Evolutionary conservation across 2,797 vertebrate species (phyloP).

Genomic region (Eurystomus glaucurus): DNA sequence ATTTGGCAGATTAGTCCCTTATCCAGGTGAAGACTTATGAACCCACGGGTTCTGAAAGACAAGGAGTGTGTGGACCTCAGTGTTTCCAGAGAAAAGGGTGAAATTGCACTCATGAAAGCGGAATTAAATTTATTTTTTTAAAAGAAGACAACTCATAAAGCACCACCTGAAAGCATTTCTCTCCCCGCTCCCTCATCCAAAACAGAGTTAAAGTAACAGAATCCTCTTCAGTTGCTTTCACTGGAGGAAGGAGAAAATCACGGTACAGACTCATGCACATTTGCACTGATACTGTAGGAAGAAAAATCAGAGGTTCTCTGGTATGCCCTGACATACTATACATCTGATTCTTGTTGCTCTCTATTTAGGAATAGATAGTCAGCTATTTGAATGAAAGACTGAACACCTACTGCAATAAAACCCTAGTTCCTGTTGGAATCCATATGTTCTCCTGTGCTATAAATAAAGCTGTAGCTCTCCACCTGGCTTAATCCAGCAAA

Average conservation of each 20-base stretch:
- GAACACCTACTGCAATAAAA: background rate
- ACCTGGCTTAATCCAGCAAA: background rate
- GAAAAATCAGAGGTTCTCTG: background rate
- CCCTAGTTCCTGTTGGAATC: background rate
- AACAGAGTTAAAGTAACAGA: background rate
- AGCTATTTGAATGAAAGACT: background rate
- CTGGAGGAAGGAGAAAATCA: background rate
- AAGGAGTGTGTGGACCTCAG: background rate
- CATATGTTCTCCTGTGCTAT: rapidly evolving
- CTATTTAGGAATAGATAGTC: background rate
- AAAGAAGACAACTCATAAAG: background rate
- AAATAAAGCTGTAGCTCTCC: constrained; percentile 1
- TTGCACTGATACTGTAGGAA: background rate
- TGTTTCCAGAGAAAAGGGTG: background rate
- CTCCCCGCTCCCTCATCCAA: background rate
- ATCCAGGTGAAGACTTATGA: background rate
- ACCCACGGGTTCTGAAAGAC: background rate
- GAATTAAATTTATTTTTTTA: background rate
- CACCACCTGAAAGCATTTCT: background rate
- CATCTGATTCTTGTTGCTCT: background rate
- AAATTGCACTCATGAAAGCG: background rate
- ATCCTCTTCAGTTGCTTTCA: background rate
- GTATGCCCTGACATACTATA: background rate
- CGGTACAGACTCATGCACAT: background rate
- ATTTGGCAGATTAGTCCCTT: background rate